Base-by-base conservation (phyloP, 2,888 invertebrate genomes). In the Margaritifera margaritifera region DNA sequence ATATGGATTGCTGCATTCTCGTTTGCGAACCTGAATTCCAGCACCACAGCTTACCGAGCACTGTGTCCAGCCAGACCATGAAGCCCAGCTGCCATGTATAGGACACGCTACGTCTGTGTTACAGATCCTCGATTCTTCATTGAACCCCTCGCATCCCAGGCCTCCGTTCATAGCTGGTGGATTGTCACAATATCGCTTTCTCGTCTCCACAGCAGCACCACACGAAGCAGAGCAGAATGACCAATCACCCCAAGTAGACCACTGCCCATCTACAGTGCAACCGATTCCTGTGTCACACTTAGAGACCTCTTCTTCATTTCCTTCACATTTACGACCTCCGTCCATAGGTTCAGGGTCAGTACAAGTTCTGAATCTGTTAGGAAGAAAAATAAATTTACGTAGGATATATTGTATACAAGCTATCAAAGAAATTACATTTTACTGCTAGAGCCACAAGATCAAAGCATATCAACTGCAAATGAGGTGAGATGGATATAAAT, bases 41-140 rank as follows among this genome's bases (percentile, higher is more conserved):
- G 42, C 6, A 15, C 75, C 71, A 66, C 75, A 75, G 0, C 55
- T 24, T 1, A 22, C 59, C 8, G 62, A 53, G 59, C 75, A 75
- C 6, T n/a, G 31, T 15, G 60, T 64, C 31, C 56, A 71, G 4
- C 22, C 18, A 4, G 65, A 60, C 77, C 77, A 77, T 20, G 52
- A 42, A 6, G 74, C 67, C 77, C 77, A 77, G 3, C 67, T 66
- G 5, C 73, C 73, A 62, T 75, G n/a, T 11, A 75, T 64, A 2
- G 65, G 67, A 53, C 77, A 77, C 0, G 60, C 54, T 51, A 54
- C 62, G 5, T 66, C 31, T 6, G 69, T 68, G 20, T 69, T 60
- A 64, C 77, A 77, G 6, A 66, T 53, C n/a, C 53, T 58, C 51
- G 52, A 62, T 1, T 77, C 71, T 42, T 71, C 64, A 18, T 58